Base-by-base conservation (phyloP, 2,113 vertebrate species). In the Salvelinus fontinalis region DNA sequence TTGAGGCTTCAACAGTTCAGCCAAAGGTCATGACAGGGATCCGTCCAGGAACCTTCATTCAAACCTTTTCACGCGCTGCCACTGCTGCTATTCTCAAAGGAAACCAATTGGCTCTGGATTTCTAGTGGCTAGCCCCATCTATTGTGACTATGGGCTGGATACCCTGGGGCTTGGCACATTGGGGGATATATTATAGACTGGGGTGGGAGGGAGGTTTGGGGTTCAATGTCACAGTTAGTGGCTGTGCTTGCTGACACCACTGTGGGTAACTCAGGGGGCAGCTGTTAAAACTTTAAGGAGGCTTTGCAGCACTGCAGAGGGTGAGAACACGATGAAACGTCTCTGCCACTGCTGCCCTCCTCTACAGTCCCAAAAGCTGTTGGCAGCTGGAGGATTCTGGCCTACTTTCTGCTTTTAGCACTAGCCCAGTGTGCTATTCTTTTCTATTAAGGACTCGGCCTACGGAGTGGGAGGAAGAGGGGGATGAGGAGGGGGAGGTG, bases 391-490 rank as follows among this genome's bases (percentile, higher is more conserved):
- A 82, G 73, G 81, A 65, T 66, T 75, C 78, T 86, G 84, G 20
- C 73, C 79, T 66, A 86, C n/a, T 75, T 80, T 80, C 78, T 73
- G 68, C 48, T 82, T 84, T 82, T 80, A 82, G 73, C 27, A 18
- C 70, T 72, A 49, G 49, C 48, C 71, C 57, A 22, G 49, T 73
- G 29, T 62, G 57, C 27, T 62, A 60, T 62, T 73, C 57, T 62
- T 22, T 54, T 18, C 51, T 44, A 44, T 44, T 44, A 44, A 67
- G 16, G 65, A 24, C 16, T n/a, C 27, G 51, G 27, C 6, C 49
- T 7, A 26, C 26, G 14, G 13, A 57, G 70, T 14, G 14, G 24
- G 51, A 16, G 20, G 26, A n/a, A 27, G 14, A 72, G 51, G 26
- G 14, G 18, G 70, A 26, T 26, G 62, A 64, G 22, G 62, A 26